phyloP scores from a whole-genome alignment of 1,140 invertebrate species.

The roundworm (Caenorhabditis elegans) region WBcel235 BX284605.5:10001001-10001500 shows the following conservation, averaged over 20 bases:
- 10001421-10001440: background rate
- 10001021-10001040: too few species aligned
- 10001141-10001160: constrained; percentile 33
- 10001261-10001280: too few species aligned
- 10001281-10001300: too few species aligned
- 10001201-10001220: constrained; percentile 26
- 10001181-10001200: constrained; percentile 41
- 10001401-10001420: constrained; percentile 5
- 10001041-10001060: too few species aligned
- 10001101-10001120: background rate
- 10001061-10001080: too few species aligned
- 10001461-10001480: constrained; percentile 31
- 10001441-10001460: constrained; percentile 4
- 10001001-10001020: too few species aligned
- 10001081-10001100: too few species aligned
- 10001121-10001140: constrained; percentile 13
- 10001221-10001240: background rate
- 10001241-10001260: background rate
- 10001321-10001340: too few species aligned
- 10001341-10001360: too few species aligned
- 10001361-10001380: constrained; percentile 28
- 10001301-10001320: too few species aligned
- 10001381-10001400: constrained; percentile 8
- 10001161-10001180: constrained; percentile 41
- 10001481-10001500: constrained; percentile 36